Conservation (phyloP, 2,888 invertebrate species). For the Calameuta filiformis region DNA sequence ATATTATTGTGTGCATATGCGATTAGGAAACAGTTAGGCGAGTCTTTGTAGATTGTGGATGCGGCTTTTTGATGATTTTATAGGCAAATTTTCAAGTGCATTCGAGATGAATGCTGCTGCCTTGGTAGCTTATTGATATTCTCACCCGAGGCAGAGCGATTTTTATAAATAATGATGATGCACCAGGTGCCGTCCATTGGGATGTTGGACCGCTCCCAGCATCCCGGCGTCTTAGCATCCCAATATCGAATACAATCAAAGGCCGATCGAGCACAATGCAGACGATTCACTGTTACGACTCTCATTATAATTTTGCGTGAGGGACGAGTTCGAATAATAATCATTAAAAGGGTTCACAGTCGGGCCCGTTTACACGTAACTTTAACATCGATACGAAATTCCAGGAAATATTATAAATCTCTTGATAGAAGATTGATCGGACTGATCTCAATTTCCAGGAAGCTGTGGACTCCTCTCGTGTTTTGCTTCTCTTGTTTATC, state of each 20-base stretch:
- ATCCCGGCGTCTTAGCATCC: slow-evolving; percentile 7
- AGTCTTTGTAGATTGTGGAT: neutral
- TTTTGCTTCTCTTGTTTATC: neutral
- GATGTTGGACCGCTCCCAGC: slow-evolving; percentile 19
- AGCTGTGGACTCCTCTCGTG: neutral
- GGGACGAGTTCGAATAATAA: slow-evolving; percentile 3
- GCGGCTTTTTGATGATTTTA: neutral
- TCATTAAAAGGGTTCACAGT: neutral
- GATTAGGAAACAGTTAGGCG: neutral
- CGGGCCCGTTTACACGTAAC: neutral
- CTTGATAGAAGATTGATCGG: neutral
- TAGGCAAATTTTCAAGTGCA: slow-evolving; percentile 1
- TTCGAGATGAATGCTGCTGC: slow-evolving; percentile 7
- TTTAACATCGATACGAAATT: neutral
- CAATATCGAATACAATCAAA: slow-evolving; percentile 14
- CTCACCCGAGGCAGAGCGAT: slow-evolving; percentile 21
- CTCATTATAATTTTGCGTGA: slow-evolving; percentile 24
- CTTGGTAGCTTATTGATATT: slow-evolving; percentile 25
- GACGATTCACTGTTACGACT: slow-evolving; percentile 16
- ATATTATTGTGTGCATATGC: neutral
- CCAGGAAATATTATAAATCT: neutral
- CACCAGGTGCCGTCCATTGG: slow-evolving; percentile 21
- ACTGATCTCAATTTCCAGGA: neutral
- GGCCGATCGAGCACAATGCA: slow-evolving; percentile 19
- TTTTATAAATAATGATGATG: slow-evolving; percentile 24